These are phyloP conservation scores for Lontra canadensis DNA, from an alignment of 2,113 vertebrate species.

Conservation along the genomic window DNA sequence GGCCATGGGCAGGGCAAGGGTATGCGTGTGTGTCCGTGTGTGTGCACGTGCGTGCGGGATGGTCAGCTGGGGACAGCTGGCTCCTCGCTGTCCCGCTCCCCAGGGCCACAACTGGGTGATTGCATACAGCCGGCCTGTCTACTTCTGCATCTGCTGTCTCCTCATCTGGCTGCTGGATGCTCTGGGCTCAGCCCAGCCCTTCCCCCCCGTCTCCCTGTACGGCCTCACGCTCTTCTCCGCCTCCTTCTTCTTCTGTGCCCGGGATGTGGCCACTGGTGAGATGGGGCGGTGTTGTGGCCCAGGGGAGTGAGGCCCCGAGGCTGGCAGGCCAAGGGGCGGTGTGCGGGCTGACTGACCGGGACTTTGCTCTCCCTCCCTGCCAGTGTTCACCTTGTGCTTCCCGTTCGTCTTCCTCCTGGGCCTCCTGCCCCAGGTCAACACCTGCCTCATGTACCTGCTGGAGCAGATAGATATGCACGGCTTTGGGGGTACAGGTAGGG, in stretches of 20 bases:
- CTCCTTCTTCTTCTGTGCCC: constrained; percentile 85
- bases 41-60: neutral
- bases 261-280: constrained; percentile 86
- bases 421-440: constrained; percentile 94
- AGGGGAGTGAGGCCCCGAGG: neutral
- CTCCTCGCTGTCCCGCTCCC: neutral
- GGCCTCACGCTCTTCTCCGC: constrained; percentile 85
- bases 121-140: constrained; percentile 87
- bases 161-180: constrained; percentile 87
- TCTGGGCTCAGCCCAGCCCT: constrained; percentile 79
- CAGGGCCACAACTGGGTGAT: constrained; percentile 90
- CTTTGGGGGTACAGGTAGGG: constrained; percentile 92
- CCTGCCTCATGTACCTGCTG: constrained; percentile 94
- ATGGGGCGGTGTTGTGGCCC: neutral
- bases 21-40: neutral
- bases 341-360: neutral
- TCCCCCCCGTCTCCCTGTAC: constrained; percentile 84
- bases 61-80: neutral
- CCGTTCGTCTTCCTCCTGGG: constrained; percentile 93
- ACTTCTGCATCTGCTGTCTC: constrained; percentile 87
- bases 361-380: neutral
- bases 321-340: neutral
- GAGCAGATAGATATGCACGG: constrained; percentile 95
- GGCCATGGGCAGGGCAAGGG: neutral
- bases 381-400: constrained; percentile 93